Base-by-base conservation (phyloP, 2,888 invertebrate species). In the Orthosia cruda region DNA sequence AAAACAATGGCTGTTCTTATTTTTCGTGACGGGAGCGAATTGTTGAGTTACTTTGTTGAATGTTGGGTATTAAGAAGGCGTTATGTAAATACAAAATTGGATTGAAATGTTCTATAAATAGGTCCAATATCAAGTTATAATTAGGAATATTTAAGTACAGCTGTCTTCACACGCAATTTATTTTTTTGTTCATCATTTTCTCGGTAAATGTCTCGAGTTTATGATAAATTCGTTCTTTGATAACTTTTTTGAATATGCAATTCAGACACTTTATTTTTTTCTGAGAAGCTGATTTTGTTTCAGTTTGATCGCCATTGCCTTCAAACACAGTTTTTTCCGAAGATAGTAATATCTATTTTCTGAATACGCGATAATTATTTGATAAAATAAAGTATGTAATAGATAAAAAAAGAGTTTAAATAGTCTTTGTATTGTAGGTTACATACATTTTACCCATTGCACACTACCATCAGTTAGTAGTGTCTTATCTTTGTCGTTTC, bases 401-500 rank as follows among this genome's bases (percentile, higher is more conserved):
- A 26, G 16, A n/a, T n/a, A n/a, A 13, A 75, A 62, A 62, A 57
- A 32, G 11, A 57, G n/a, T 62, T 75, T 23, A 52, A 45, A 45
- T 32, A 49, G n/a, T n/a, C 15, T 7, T 7, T 40, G n/a, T 68
- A 61, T 5, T 54, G 23, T 74, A 32, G 26, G 26, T 69, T 54
- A 64, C 13, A 13, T 54, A 61, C 68, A 75, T 79, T 80, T 63
- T 65, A 66, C 32, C 47, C 70, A 71, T 69, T 71, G 58, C 73
- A 54, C 50, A 18, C 73, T 79, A 76, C n/a, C n/a, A n/a, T n/a
- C n/a, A 80, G 69, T 83, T 74, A 62, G 69, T 83, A 73, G 72
- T 58, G 61, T 68, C 79, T 82, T 85, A 86, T 87, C 84, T 84
- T 50, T 73, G 73, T 77, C 77, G 61, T 80, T 75, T 78, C 81